Evolutionary conservation across 2,797 vertebrate species (phyloP).

Genomic region (Psittacula echo): DNA sequence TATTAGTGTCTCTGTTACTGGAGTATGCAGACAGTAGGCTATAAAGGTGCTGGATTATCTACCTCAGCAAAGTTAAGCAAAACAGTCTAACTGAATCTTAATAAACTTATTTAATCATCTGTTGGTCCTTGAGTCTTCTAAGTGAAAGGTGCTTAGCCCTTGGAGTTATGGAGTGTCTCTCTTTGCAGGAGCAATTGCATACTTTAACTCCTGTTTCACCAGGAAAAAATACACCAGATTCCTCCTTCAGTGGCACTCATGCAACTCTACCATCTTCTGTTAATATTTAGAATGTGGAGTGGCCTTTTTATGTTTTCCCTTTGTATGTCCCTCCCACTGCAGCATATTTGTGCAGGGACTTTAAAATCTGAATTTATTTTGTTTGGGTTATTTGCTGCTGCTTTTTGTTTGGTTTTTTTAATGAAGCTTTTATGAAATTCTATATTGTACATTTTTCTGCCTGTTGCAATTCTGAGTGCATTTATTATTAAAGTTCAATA

Average conservation of each 20-base stretch:
- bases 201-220: constrained; percentile 18
- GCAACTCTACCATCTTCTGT: background rate
- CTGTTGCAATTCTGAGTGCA: constrained; percentile 34
- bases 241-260: background rate
- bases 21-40: background rate
- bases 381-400: constrained; percentile 25
- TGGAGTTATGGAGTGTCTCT: background rate
- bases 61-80: background rate
- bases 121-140: background rate
- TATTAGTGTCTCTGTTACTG: background rate
- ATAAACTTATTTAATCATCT: background rate
- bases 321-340: background rate
- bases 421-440: constrained; percentile 51
- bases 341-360: background rate
- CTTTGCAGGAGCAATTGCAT: background rate
- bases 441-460: constrained; percentile 23
- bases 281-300: background rate
- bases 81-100: background rate
- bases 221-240: background rate
- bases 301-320: background rate
- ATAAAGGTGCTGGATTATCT: background rate
- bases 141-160: background rate
- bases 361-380: constrained; percentile 9
- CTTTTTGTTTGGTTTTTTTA: constrained; percentile 59
- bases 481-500: constrained; percentile 63